Conservation (phyloP, 2,113 vertebrate species). For the Antechinus stuartii region DNA sequence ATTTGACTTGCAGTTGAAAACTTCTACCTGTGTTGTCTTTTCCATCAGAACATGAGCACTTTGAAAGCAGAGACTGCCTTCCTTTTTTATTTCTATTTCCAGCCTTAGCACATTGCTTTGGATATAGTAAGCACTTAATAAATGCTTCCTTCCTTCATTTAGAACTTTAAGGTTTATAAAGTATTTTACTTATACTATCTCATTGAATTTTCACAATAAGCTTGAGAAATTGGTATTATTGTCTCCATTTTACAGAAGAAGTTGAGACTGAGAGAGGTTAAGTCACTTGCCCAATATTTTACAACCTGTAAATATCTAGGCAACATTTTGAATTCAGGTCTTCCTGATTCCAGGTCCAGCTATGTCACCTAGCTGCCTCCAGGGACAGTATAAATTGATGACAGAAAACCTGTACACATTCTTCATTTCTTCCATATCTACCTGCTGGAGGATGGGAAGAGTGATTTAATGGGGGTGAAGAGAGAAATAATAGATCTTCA, state of each 20-base stretch:
- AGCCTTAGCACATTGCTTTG: neutral
- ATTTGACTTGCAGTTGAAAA: neutral
- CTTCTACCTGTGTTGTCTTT: neutral
- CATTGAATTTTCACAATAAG: neutral
- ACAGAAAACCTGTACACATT: neutral
- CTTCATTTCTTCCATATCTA: neutral
- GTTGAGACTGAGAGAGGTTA: neutral
- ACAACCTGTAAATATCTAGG: neutral
- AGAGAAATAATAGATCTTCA: neutral
- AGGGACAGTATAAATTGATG: constrained; percentile 18
- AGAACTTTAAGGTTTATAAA: neutral
- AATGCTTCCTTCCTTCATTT: neutral
- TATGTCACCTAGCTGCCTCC: neutral
- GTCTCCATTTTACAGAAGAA: neutral
- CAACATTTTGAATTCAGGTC: neutral
- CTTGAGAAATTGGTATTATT: neutral
- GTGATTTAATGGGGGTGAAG: constrained; percentile 9
- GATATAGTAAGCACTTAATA: neutral
- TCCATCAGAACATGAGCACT: neutral
- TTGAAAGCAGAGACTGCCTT: neutral
- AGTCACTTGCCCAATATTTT: neutral
- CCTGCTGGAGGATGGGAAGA: neutral
- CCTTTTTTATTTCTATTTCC: neutral
- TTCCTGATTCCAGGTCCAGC: neutral
- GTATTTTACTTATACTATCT: neutral